Percentiles rank a stretch among this genome's conserved stretches.
Conservation (phyloP, 2,888 invertebrate species). For the Ischnura elegans region DNA sequence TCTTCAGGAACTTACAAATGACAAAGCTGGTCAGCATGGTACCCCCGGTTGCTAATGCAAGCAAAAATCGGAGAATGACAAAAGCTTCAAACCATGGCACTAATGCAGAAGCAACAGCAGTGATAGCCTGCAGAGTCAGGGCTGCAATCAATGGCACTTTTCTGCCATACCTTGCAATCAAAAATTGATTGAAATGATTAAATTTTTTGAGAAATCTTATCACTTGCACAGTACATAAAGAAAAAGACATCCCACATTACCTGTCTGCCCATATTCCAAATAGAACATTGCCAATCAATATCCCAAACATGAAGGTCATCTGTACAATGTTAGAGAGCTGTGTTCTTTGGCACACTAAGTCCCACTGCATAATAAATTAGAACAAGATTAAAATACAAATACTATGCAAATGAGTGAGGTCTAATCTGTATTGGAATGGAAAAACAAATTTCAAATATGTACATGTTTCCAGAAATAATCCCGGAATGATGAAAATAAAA, state of each 20-base stretch:
- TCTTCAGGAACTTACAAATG: constrained; percentile 83
- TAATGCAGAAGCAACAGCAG: constrained; percentile 86
- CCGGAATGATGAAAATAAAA: too few relatives aligned
- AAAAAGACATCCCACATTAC: constrained; percentile 80
- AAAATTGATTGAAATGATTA: constrained; percentile 47
- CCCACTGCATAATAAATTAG: constrained; percentile 81
- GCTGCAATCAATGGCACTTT: constrained; percentile 86
- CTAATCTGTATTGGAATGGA: too few relatives aligned
- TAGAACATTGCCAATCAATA: constrained; percentile 86
- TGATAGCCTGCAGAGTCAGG: constrained; percentile 86
- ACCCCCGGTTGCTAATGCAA: constrained; percentile 89
- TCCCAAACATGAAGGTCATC: constrained; percentile 88
- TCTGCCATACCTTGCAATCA: constrained; percentile 84
- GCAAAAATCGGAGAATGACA: constrained; percentile 84
- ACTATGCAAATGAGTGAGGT: not conserved
- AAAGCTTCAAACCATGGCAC: constrained; percentile 86
- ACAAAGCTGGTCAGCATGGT: constrained; percentile 89
- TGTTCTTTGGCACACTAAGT: constrained; percentile 84
- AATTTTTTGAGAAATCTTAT: not conserved
- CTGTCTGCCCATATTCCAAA: constrained; percentile 89
- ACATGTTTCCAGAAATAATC: too few relatives aligned
- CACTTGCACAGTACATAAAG: not conserved
- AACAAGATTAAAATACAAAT: not conserved
- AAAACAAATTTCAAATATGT: too few relatives aligned
- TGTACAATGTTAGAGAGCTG: constrained; percentile 88